A percentile compares a stretch with the other conserved stretches of the same genome.
Evolutionary conservation across 2,888 invertebrate species (phyloP).

Genomic region (Pristionchus japonicus): DNA sequence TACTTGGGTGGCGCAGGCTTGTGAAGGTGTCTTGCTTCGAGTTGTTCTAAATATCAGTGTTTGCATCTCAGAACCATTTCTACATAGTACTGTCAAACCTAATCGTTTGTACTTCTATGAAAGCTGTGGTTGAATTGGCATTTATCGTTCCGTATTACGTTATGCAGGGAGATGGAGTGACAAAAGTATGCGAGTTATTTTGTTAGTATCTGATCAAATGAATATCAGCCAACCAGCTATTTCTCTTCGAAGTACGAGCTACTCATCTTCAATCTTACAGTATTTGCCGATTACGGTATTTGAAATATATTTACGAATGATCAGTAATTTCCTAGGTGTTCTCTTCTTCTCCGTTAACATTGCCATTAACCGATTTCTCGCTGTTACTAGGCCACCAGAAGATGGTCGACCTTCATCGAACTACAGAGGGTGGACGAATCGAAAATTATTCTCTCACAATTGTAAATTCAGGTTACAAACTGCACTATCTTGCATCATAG

Average conservation of each 20-base stretch:
- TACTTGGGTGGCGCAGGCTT: not conserved
- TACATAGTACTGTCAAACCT: not conserved
- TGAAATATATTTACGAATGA: not conserved
- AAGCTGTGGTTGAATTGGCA: not conserved
- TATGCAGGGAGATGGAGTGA: not conserved
- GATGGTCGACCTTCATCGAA: not conserved
- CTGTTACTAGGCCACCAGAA: not conserved
- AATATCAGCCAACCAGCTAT: not conserved
- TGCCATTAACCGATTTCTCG: not conserved
- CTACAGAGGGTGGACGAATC: not conserved
- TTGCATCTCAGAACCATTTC: not conserved
- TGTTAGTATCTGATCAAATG: not conserved
- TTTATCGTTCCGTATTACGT: not conserved
- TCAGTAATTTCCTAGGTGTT: not conserved
- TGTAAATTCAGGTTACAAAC: not conserved
- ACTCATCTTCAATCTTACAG: not conserved
- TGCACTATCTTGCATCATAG: not conserved
- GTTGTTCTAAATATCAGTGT: not conserved
- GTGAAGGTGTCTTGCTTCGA: not conserved
- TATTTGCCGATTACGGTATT: not conserved
- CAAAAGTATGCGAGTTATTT: not conserved
- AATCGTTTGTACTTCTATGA: not conserved
- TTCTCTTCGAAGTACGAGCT: not conserved
- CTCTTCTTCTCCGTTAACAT: slow-evolving; percentile 1
- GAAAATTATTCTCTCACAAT: not conserved